Evolutionary conservation across 2,113 vertebrate species (phyloP).

Genomic region (Orientallactaga bullata): DNA sequence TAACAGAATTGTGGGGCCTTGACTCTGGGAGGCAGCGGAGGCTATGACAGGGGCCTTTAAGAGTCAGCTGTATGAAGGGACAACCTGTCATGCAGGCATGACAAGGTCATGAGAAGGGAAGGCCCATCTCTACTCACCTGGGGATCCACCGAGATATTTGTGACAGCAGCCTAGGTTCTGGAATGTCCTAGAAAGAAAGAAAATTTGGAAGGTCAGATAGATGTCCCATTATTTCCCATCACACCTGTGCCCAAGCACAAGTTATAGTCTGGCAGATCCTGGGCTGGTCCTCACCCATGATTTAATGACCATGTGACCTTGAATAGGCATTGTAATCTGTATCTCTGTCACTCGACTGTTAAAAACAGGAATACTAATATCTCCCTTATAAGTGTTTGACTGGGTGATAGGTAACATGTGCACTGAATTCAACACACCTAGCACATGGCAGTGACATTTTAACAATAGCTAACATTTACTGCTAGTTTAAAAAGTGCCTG

Average conservation of each 20-base stretch:
- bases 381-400: conserved; percentile 14
- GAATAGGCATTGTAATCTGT: background rate
- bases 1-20: background rate
- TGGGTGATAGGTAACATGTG: background rate
- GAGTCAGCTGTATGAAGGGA: background rate
- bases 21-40: background rate
- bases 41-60: background rate
- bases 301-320: background rate
- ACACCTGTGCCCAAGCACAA: background rate
- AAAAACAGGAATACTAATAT: background rate
- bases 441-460: background rate
- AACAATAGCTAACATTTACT: background rate
- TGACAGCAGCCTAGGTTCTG: conserved; percentile 18
- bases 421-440: background rate
- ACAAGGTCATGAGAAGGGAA: background rate
- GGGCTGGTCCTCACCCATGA: background rate
- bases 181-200: conserved; percentile 59
- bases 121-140: conserved; percentile 56
- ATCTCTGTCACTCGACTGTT: background rate
- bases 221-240: background rate
- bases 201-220: conserved; percentile 67
- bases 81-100: too few relatives aligned
- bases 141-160: conserved; percentile 32
- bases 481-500: background rate
- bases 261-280: background rate